Percentiles rank a stretch among this genome's conserved stretches.
These are phyloP conservation scores for Eclectus roratus DNA, from an alignment of 2,113 vertebrate genomes.

Conservation along the genomic window DNA sequence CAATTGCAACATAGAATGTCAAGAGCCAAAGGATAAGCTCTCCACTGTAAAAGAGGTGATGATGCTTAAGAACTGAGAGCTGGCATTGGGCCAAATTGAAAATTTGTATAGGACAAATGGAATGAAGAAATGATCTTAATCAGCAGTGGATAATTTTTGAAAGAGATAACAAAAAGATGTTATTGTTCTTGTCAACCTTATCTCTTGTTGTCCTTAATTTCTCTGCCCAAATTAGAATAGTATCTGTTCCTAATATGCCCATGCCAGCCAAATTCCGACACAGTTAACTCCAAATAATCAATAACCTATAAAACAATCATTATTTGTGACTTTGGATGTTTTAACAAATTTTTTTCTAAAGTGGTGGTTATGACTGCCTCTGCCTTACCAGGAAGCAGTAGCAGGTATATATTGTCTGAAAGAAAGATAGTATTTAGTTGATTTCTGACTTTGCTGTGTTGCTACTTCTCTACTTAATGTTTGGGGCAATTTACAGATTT, in stretches of 20 bases:
- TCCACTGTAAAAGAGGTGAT: not conserved
- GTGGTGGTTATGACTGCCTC: not conserved
- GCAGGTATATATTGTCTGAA: not conserved
- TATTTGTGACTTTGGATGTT: not conserved
- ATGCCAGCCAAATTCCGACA: not conserved
- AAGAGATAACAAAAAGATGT: not conserved
- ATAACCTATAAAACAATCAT: not conserved
- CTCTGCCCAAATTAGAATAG: not conserved
- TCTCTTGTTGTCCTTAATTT: not conserved
- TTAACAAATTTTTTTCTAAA: not conserved
- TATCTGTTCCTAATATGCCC: not conserved
- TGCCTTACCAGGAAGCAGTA: not conserved
- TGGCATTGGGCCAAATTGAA: not conserved
- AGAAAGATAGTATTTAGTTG: not conserved
- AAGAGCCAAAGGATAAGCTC: not conserved
- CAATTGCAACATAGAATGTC: not conserved
- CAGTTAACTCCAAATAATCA: not conserved
- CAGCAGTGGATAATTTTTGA: not conserved
- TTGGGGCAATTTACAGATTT: conserved; percentile 28
- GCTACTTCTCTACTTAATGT: not conserved
- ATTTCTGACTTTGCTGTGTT: not conserved
- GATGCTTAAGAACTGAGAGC: not conserved
- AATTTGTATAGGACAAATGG: not conserved
- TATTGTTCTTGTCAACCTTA: not conserved
- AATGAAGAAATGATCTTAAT: not conserved